Base-by-base conservation (phyloP, 2,888 invertebrate species). In the Ochropleura leucogaster region DNA sequence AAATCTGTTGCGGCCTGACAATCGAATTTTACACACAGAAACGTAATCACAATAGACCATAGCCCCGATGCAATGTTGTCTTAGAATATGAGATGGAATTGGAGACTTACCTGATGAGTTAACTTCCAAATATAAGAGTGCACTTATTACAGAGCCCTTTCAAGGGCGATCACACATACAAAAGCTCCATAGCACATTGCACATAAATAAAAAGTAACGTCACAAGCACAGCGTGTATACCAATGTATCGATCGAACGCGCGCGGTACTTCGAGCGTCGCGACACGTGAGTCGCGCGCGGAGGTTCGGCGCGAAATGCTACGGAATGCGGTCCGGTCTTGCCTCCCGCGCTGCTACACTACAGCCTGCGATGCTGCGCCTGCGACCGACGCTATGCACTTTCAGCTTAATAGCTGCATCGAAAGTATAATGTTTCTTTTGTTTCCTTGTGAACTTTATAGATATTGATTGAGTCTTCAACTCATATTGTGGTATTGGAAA, bases 251-350 rank as follows among this genome's bases (percentile, higher is more conserved):
- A 89, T 93, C 91, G 91, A 83, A 87, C 84, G 89, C 93, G 91
- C 92, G 92, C 88, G 88, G 87, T 90, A 90, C 94, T 92, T 87
- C 95, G 87, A 91, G 90, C 94, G 94, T 81, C 95, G 94, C 95
- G 95, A 95, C 95, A 93, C 94, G 83, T 65, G 74, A 88, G 94
- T 95, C 96, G 94, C 95, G 94, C 93, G 94, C 93, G 91, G 95
- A 95, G 95, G 91, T 92, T 95, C 89, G 90, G 92, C 96, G 95
- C 96, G 94, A 92, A 96, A 91, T 96, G 93, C 86, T 94, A 93
- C 95, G 94, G 92, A 96, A 91, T 96, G 94, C 85, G 82, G 84
- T 79, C 63, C 85, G 82, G 84, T 78, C 62, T 82, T 42, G 75
- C 77, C 83, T 77, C 85, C 85, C 85, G 75, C 80, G 81, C 82